A percentile compares a stretch with the other conserved stretches of the same genome.
These are phyloP conservation scores for Lagorchestes hirsutus DNA, from an alignment of 2,797 vertebrate species.

Conservation along the genomic window DNA sequence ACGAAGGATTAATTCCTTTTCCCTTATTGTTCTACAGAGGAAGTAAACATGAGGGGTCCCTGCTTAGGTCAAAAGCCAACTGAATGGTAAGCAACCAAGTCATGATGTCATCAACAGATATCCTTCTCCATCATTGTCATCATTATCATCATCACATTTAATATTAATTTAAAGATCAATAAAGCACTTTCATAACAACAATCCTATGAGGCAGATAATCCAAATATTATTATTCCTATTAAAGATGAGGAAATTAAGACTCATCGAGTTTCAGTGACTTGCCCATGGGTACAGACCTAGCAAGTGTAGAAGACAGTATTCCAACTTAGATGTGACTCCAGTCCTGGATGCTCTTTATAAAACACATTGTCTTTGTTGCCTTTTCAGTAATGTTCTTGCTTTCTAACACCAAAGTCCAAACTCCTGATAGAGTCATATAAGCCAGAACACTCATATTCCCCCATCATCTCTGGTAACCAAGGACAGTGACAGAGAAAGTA, in stretches of 20 bases:
- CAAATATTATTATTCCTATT: background rate
- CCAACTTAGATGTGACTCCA: background rate
- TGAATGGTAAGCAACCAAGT: background rate
- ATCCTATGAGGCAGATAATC: background rate
- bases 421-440: background rate
- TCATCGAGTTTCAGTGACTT: background rate
- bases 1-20: background rate
- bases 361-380: background rate
- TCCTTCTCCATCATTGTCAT: background rate
- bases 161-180: background rate
- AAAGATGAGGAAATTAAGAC: background rate
- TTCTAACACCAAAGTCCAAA: background rate
- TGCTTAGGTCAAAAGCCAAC: background rate
- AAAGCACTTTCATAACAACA: background rate
- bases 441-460: background rate
- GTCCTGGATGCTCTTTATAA: background rate
- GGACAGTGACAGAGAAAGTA: constrained; percentile 47
- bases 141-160: background rate
- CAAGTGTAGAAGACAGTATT: background rate
- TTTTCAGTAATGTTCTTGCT: constrained; percentile 41
- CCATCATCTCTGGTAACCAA: constrained; percentile 16
- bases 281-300: background rate
- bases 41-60: background rate
- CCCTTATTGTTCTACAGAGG: background rate
- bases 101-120: background rate